Evolutionary conservation across 2,113 vertebrate genomes (phyloP).

Genomic region (Elanoides forficatus): DNA sequence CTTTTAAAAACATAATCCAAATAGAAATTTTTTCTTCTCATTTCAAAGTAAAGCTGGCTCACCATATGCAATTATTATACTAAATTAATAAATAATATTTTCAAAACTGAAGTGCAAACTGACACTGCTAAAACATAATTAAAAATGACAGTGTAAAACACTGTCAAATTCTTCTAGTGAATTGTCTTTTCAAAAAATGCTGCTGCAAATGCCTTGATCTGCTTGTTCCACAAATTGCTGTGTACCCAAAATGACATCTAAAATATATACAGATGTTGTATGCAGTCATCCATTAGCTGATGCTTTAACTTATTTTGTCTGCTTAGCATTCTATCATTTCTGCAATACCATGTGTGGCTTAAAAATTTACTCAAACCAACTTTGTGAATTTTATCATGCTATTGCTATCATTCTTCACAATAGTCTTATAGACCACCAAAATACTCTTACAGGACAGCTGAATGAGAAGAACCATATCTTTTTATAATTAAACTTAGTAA

Average conservation of each 20-base stretch:
- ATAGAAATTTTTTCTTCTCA: neutral
- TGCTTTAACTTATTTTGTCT: constrained; percentile 1
- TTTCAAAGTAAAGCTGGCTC: neutral
- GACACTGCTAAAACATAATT: neutral
- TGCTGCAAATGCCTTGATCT: neutral
- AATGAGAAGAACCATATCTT: neutral
- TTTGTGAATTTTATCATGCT: neutral
- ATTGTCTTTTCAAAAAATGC: neutral
- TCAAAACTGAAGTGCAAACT: neutral
- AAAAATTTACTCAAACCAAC: neutral
- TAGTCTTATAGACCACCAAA: neutral
- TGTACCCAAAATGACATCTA: constrained; percentile 1
- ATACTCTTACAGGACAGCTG: neutral
- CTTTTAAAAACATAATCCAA: neutral
- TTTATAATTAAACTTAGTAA: neutral
- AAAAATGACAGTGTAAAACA: neutral
- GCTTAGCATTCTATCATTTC: neutral
- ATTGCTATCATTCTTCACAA: neutral
- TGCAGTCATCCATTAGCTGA: neutral
- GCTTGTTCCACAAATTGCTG: constrained; percentile 28
- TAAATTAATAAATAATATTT: constrained; percentile 30
- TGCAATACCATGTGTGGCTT: neutral
- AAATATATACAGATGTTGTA: constrained; percentile 1
- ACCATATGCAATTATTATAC: neutral
- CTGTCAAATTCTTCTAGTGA: neutral